These are phyloP conservation scores for Drosophila paucipuncta DNA, from an alignment of 2,888 invertebrate genomes.

Conservation along the genomic window DNA sequence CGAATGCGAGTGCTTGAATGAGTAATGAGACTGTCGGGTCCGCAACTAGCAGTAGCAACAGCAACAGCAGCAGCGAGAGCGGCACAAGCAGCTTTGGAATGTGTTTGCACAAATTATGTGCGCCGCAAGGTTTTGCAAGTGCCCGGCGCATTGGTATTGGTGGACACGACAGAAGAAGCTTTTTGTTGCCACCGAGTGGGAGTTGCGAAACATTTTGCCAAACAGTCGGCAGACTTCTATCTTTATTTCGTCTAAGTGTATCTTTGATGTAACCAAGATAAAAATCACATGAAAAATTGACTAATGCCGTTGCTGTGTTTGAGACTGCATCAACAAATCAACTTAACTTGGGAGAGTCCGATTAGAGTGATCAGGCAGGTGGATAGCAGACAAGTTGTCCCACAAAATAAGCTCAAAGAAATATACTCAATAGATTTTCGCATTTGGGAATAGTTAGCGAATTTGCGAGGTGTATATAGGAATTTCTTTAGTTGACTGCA, in stretches of 20 bases:
- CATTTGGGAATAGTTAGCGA: background rate
- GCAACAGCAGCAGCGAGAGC: conserved; percentile 40
- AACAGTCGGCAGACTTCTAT: conserved; percentile 13
- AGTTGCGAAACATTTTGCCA: conserved; percentile 45
- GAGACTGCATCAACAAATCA: conserved; percentile 15
- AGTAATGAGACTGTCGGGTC: conserved; percentile 66
- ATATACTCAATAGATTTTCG: background rate
- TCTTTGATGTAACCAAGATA: conserved; percentile 38
- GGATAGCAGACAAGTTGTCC: background rate
- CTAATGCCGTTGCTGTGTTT: conserved; percentile 17
- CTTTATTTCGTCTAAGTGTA: conserved; percentile 14
- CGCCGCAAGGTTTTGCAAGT: conserved; percentile 46
- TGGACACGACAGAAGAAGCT: conserved; percentile 3
- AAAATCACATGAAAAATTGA: conserved; percentile 6
- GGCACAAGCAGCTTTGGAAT: conserved; percentile 58
- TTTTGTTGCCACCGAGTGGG: conserved; percentile 45
- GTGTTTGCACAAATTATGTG: conserved; percentile 73
- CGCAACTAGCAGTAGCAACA: conserved; percentile 53
- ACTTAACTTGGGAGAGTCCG: background rate
- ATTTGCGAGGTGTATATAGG: background rate
- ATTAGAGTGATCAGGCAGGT: background rate
- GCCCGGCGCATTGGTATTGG: conserved; percentile 16
- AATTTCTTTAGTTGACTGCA: background rate
- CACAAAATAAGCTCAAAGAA: background rate
- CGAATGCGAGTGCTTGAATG: conserved; percentile 60